Evolutionary conservation across 1,140 invertebrate genomes (phyloP).

Genomic region (Rhynchophorus ferrugineus): DNA sequence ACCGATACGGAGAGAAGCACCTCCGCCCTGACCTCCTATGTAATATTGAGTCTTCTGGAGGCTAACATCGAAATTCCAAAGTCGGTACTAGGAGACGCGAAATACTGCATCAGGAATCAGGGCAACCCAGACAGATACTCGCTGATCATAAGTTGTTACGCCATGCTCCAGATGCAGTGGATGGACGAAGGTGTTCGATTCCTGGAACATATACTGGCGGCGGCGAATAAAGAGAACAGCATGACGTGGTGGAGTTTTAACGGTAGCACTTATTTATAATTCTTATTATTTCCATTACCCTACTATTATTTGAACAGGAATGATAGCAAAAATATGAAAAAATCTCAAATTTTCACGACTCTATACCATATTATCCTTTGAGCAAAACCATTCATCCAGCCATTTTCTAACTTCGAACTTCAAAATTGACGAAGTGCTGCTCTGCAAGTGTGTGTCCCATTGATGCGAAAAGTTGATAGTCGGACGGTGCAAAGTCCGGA

Average conservation of each 20-base stretch:
- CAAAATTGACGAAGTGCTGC: too few relatives aligned
- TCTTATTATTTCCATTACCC: too few relatives aligned
- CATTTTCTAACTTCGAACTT: too few relatives aligned
- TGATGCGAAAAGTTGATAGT: too few relatives aligned
- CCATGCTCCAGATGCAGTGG: conserved; percentile 48
- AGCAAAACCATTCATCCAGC: too few relatives aligned
- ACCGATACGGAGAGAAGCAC: conserved; percentile 49
- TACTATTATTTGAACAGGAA: too few relatives aligned
- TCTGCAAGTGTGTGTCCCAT: too few relatives aligned
- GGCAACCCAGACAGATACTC: conserved; percentile 45
- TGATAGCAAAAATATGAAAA: too few relatives aligned
- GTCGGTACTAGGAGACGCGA: conserved; percentile 43
- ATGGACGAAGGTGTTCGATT: conserved; percentile 27
- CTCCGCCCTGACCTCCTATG: conserved; percentile 53
- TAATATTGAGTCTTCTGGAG: conserved; percentile 54
- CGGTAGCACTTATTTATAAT: too few relatives aligned
- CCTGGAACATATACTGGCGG: conserved; percentile 28
- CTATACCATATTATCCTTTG: too few relatives aligned
- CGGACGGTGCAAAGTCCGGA: too few relatives aligned
- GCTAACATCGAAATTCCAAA: conserved; percentile 43
- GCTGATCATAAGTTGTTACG: conserved; percentile 51
- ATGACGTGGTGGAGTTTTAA: conserved; percentile 35
- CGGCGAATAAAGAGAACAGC: conserved; percentile 26
- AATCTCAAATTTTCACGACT: too few relatives aligned
- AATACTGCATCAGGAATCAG: conserved; percentile 46